phyloP scores from a whole-genome alignment of 2,797 vertebrate species.

The Harpagifer antarcticus region DNA sequence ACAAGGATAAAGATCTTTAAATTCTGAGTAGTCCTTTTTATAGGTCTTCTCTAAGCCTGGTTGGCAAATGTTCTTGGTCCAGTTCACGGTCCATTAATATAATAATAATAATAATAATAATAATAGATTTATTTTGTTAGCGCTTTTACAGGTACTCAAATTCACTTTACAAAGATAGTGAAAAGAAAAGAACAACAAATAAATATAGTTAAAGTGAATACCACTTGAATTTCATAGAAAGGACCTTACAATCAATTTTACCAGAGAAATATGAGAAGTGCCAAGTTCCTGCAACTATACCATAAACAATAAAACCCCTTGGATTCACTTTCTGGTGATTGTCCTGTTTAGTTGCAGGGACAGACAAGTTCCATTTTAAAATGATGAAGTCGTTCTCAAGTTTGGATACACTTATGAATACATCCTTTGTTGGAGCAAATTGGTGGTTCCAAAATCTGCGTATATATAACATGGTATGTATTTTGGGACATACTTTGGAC shows the following conservation, averaged over 20 bases:
- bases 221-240: constrained; percentile 69
- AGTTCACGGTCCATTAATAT: no score
- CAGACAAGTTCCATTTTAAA: constrained; percentile 46
- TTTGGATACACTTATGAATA: constrained; percentile 7
- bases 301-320: constrained; percentile 77
- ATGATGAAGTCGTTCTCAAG: constrained; percentile 14
- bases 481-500: constrained; percentile 50
- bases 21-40: constrained; percentile 73
- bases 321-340: constrained; percentile 54
- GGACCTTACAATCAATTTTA: constrained; percentile 63
- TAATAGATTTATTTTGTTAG: no score
- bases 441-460: background rate
- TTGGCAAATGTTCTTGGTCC: constrained; percentile 67
- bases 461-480: constrained; percentile 27
- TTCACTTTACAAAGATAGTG: no score
- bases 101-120: no score
- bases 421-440: constrained; percentile 46
- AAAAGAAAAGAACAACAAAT: no score
- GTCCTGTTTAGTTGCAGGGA: constrained; percentile 38
- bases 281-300: constrained; percentile 67
- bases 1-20: constrained; percentile 65
- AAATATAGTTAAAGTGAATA: constrained; percentile 12
- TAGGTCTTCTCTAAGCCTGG: constrained; percentile 72
- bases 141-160: no score
- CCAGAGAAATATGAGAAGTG: constrained; percentile 64